Conservation (phyloP, 2,888 invertebrate genomes). For the Pherbina coryleti region DNA sequence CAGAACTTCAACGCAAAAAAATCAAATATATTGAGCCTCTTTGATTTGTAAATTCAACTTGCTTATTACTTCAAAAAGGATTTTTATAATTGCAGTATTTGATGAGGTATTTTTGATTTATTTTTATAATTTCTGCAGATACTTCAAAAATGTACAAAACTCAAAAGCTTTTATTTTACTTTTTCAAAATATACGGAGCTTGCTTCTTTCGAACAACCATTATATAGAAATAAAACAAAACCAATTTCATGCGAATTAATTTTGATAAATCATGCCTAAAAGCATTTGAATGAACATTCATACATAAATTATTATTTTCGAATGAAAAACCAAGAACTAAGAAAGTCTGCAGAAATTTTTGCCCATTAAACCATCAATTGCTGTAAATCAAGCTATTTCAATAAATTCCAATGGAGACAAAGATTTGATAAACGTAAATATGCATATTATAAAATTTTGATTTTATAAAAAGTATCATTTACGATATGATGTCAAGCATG, state of each 20-base stretch:
- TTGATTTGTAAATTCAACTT: no score
- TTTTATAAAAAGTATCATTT: conserved; percentile 9
- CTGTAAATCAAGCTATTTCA: conserved; percentile 13
- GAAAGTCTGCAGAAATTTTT: background rate
- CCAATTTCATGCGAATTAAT: background rate
- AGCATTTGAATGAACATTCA: background rate
- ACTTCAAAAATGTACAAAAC: no score
- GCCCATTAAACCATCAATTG: conserved; percentile 3
- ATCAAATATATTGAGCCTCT: no score
- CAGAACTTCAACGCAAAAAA: no score
- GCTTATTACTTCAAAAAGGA: no score
- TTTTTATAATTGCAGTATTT: no score
- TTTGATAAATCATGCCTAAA: background rate
- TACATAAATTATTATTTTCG: no score
- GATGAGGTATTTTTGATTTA: no score
- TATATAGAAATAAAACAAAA: background rate
- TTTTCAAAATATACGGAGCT: no score
- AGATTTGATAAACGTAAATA: background rate
- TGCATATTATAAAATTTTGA: conserved; percentile 19
- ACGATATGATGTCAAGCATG: conserved; percentile 12
- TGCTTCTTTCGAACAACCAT: background rate
- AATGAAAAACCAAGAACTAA: background rate
- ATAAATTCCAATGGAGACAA: background rate
- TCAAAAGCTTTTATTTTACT: no score
- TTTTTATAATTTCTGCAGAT: no score